A percentile compares a stretch with the other conserved stretches of the same genome.
phyloP scores from a whole-genome alignment of 2,888 invertebrate species.

The Pristionchus mayeri region DNA sequence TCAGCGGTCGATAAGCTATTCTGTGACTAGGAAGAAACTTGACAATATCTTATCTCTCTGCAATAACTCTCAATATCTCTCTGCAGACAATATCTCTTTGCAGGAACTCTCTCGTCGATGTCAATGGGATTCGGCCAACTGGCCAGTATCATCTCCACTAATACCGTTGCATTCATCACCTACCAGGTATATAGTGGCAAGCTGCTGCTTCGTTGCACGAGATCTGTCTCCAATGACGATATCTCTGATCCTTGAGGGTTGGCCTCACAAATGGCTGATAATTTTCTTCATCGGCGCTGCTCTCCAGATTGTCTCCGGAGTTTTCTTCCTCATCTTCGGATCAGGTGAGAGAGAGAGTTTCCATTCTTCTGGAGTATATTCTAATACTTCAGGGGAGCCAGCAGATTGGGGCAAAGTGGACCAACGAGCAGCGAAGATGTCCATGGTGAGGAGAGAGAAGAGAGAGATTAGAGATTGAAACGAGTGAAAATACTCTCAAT shows the following conservation, averaged over 20 bases:
- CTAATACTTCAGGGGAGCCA: conserved; percentile 23
- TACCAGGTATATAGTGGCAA: not conserved
- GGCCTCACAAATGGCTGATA: conserved; percentile 48
- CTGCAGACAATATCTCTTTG: not conserved
- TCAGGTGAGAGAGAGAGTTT: not conserved
- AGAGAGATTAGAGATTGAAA: too few species aligned
- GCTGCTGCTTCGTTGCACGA: not conserved
- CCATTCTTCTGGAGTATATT: not conserved
- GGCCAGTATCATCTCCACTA: conserved; percentile 41
- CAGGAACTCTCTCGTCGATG: conserved; percentile 43
- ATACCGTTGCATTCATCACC: conserved; percentile 33
- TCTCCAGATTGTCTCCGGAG: conserved; percentile 31
- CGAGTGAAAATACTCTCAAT: too few species aligned
- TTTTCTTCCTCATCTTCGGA: conserved; percentile 45
- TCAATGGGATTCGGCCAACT: conserved; percentile 47
- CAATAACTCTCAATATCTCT: not conserved
- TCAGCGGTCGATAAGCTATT: too few species aligned
- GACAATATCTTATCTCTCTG: not conserved
- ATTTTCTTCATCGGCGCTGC: conserved; percentile 35
- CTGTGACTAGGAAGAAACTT: too few species aligned
- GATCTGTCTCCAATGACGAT: not conserved
- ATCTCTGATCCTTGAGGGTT: not conserved
- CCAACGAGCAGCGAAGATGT: conserved; percentile 39
- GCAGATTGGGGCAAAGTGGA: conserved; percentile 35
- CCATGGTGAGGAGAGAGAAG: not conserved